Conservation (phyloP, 2,797 vertebrate species). For the Hephaestus fuliginosus region DNA sequence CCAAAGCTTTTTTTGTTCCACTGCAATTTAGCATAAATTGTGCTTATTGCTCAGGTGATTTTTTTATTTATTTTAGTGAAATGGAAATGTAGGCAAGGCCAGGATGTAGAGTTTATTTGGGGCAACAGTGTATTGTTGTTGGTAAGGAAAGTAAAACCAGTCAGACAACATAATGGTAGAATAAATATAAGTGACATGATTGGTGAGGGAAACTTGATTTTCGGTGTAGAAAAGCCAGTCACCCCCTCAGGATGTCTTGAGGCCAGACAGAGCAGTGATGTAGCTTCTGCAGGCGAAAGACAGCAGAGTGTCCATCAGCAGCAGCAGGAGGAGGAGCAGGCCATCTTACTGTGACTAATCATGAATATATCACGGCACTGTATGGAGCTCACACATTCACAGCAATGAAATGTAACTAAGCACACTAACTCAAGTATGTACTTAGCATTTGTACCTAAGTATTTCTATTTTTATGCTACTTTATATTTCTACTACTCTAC, state of each 20-base stretch:
- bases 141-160: background rate
- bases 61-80: background rate
- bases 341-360: constrained; percentile 17
- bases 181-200: background rate
- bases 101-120: background rate
- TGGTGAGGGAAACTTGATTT: background rate
- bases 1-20: constrained; percentile 12
- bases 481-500: background rate
- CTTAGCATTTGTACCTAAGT: background rate
- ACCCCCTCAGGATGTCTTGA: constrained; percentile 20
- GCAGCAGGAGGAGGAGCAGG: constrained; percentile 15
- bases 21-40: background rate
- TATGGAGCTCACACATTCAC: background rate
- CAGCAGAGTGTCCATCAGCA: background rate
- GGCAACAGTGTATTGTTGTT: background rate
- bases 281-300: constrained; percentile 22
- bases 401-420: background rate
- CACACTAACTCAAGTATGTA: background rate
- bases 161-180: background rate
- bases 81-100: background rate
- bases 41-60: background rate
- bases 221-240: background rate
- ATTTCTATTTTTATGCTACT: background rate
- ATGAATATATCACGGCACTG: constrained; percentile 8
- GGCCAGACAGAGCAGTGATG: background rate